phyloP scores from a whole-genome alignment of 2,113 vertebrate genomes.

The Osmerus mordax region DNA sequence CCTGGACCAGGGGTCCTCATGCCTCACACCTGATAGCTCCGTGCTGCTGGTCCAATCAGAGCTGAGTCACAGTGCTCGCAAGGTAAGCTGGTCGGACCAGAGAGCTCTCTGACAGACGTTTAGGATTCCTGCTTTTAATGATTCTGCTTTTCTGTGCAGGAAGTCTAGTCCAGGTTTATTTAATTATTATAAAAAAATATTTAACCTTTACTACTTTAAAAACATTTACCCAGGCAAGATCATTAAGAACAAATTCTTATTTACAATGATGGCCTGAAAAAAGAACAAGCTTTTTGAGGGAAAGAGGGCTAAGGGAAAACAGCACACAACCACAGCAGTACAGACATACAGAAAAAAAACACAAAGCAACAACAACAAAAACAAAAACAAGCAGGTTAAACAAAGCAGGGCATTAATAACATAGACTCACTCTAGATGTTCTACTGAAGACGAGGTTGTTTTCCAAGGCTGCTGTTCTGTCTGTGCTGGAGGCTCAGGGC shows the following conservation, averaged over 20 bases:
- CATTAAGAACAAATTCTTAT: too few species aligned
- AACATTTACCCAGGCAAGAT: too few species aligned
- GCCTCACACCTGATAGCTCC: neutral
- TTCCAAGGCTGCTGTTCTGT: neutral
- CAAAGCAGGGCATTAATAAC: too few species aligned
- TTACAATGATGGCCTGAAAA: too few species aligned
- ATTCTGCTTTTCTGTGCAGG: neutral
- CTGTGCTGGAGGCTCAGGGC: too few species aligned
- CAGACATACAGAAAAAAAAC: too few species aligned
- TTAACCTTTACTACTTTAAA: too few species aligned
- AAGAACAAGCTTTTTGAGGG: too few species aligned
- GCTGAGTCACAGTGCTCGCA: neutral
- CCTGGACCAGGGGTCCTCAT: neutral
- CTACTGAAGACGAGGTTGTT: neutral
- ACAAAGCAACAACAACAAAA: too few species aligned
- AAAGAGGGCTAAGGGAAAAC: too few species aligned
- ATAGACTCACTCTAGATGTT: slow-evolving; percentile 4
- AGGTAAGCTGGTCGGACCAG: neutral
- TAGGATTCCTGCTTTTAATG: neutral
- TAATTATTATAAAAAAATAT: neutral
- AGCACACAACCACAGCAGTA: too few species aligned
- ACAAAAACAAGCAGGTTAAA: too few species aligned
- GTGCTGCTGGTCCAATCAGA: neutral
- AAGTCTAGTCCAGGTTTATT: slow-evolving; percentile 4
- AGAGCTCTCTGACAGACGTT: neutral